These are phyloP conservation scores for Montipora capricornis DNA, from an alignment of 64 coral and sea anemone genomes.

Conservation along the genomic window DNA sequence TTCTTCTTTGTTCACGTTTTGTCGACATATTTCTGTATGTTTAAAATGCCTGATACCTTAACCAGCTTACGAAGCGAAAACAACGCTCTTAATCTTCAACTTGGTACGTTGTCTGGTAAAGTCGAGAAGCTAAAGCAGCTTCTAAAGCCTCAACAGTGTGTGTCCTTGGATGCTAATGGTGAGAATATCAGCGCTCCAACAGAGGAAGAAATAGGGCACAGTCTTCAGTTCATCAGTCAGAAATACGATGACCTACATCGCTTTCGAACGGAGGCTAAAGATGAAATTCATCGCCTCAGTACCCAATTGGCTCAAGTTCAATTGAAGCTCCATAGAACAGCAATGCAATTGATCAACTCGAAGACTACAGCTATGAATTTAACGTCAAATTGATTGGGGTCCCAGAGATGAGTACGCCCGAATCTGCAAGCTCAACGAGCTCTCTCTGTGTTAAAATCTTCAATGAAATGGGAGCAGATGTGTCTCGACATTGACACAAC, in stretches of 20 bases:
- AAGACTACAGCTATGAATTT: conserved; percentile 57
- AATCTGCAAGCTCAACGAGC: conserved; percentile 33
- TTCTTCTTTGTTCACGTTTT: background rate
- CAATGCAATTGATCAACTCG: background rate
- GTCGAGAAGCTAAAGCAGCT: background rate
- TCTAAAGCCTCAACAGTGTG: background rate
- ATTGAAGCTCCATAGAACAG: background rate
- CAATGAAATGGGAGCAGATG: conserved; percentile 38
- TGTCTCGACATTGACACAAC: conserved; percentile 60
- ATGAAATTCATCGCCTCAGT: background rate
- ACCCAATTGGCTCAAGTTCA: background rate
- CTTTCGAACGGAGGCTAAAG: background rate
- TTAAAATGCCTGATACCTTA: conserved; percentile 2
- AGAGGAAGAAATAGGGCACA: background rate
- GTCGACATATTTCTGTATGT: background rate
- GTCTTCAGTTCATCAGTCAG: background rate
- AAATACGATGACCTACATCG: background rate
- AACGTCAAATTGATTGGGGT: conserved; percentile 52
- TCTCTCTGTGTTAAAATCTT: conserved; percentile 57
- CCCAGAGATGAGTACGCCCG: conserved; percentile 19
- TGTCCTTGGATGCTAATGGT: background rate
- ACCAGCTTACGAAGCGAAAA: background rate
- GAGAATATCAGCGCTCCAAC: conserved; percentile 13
- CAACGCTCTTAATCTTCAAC: background rate
- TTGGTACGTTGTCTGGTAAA: background rate